Conservation (phyloP, 2,797 vertebrate genomes). For the Hoplostethus mediterraneus region DNA sequence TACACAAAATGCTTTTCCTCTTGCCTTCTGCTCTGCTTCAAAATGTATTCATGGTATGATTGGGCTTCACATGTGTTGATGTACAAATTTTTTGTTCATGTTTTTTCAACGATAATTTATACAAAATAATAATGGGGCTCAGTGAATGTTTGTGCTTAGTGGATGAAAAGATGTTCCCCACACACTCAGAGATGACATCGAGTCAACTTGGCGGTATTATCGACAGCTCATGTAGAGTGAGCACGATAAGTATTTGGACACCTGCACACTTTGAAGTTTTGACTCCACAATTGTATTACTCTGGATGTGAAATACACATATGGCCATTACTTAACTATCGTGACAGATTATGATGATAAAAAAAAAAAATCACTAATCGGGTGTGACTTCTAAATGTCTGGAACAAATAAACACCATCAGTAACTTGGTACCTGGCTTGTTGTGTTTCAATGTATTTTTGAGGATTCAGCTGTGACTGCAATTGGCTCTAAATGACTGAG, state of each 20-base stretch:
- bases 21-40: conserved; percentile 37
- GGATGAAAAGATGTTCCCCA: conserved; percentile 33
- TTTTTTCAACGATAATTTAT: conserved; percentile 18
- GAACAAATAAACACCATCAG: conserved; percentile 7
- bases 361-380: background rate
- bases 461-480: conserved; percentile 15
- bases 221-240: background rate
- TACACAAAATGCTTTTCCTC: conserved; percentile 51
- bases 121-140: conserved; percentile 10
- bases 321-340: background rate
- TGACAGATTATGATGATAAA: conserved; percentile 4
- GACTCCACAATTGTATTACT: too few relatives aligned
- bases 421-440: background rate
- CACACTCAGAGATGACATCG: conserved; percentile 10
- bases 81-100: conserved; percentile 8
- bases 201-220: background rate
- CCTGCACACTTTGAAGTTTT: too few relatives aligned
- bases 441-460: conserved; percentile 6
- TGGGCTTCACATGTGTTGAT: conserved; percentile 49
- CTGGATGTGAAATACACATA: too few relatives aligned
- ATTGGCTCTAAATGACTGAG: conserved; percentile 30
- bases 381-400: conserved; percentile 4
- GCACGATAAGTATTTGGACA: too few relatives aligned
- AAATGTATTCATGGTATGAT: conserved; percentile 30
- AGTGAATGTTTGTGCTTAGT: conserved; percentile 11